Evolutionary conservation across 2,113 vertebrate species (phyloP).

Genomic region (Pituophis catenifer): DNA sequence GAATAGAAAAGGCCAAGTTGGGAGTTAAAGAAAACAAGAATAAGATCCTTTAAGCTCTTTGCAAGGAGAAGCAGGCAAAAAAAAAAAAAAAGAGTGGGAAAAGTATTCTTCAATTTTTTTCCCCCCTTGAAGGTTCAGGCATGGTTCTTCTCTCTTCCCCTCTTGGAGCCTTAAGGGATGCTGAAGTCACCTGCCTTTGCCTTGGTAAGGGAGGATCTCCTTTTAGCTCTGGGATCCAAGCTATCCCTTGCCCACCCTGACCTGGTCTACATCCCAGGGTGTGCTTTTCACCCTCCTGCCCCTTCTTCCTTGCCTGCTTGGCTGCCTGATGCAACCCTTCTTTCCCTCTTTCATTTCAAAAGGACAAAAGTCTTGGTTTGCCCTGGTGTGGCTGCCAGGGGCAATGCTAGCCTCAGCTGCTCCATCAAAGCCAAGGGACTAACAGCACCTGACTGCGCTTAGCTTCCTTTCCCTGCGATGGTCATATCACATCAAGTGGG

Average conservation of each 20-base stretch:
- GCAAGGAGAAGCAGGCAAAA: not conserved
- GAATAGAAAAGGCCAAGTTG: not conserved
- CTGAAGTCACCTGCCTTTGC: not conserved
- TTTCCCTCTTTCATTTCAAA: conserved; percentile 84
- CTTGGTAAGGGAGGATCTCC: not conserved
- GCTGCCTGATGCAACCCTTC: conserved; percentile 1
- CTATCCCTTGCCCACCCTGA: not conserved
- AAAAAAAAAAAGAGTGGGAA: too few species aligned
- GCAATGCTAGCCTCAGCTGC: conserved; percentile 91
- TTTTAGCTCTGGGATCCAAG: conserved; percentile 27
- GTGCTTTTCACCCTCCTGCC: not conserved
- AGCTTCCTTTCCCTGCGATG: conserved; percentile 93
- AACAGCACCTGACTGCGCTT: conserved; percentile 97
- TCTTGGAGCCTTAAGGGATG: not conserved
- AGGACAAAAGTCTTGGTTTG: conserved; percentile 85
- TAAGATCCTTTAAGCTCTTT: not conserved
- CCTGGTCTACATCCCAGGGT: not conserved
- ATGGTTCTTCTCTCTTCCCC: not conserved
- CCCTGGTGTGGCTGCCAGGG: conserved; percentile 84
- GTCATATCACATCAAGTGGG: conserved; percentile 93
- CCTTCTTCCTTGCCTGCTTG: not conserved
- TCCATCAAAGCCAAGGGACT: conserved; percentile 87
- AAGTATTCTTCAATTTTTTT: not conserved
- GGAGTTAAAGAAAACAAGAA: not conserved
- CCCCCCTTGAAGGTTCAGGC: too few species aligned